Evolutionary conservation across 1,140 invertebrate species (phyloP).

Genomic region (Halesus radiatus): DNA sequence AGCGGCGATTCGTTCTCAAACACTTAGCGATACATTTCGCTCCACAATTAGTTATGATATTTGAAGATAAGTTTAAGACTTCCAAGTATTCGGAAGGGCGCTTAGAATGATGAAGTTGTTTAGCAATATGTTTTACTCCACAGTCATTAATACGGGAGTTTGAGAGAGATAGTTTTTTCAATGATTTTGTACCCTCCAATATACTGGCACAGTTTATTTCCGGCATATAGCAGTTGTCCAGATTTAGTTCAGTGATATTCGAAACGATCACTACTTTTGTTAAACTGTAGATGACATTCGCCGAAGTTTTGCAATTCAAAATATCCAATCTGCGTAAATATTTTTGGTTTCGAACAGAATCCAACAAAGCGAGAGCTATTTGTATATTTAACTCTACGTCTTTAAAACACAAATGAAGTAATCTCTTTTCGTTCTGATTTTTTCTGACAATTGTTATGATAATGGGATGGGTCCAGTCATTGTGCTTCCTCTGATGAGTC

Average conservation of each 20-base stretch:
- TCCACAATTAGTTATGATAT: constrained; percentile 19
- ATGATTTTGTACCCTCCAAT: neutral
- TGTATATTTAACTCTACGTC: constrained; percentile 14
- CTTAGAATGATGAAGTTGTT: constrained; percentile 6
- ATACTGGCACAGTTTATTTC: constrained; percentile 2
- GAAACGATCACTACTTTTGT: constrained; percentile 13
- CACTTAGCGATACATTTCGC: constrained; percentile 1
- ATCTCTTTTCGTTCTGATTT: neutral
- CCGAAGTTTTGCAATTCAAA: constrained; percentile 11
- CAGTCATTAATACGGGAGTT: constrained; percentile 25
- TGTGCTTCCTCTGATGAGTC: neutral
- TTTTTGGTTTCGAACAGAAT: constrained; percentile 5
- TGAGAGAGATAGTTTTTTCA: constrained; percentile 29
- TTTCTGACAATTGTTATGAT: neutral
- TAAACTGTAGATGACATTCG: constrained; percentile 6
- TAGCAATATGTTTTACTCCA: constrained; percentile 1
- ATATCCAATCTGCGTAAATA: constrained; percentile 3
- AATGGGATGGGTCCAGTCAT: neutral
- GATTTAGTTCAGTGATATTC: constrained; percentile 16
- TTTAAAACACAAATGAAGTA: constrained; percentile 16
- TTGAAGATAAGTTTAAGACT: constrained; percentile 27
- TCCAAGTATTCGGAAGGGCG: neutral
- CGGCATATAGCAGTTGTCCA: constrained; percentile 16
- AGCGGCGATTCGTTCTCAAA: constrained; percentile 17
- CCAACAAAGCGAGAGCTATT: constrained; percentile 14